Percentiles rank a stretch among this genome's conserved stretches.
Evolutionary conservation across 2,888 invertebrate genomes (phyloP).

Genomic region (Cephus sareptanus): DNA sequence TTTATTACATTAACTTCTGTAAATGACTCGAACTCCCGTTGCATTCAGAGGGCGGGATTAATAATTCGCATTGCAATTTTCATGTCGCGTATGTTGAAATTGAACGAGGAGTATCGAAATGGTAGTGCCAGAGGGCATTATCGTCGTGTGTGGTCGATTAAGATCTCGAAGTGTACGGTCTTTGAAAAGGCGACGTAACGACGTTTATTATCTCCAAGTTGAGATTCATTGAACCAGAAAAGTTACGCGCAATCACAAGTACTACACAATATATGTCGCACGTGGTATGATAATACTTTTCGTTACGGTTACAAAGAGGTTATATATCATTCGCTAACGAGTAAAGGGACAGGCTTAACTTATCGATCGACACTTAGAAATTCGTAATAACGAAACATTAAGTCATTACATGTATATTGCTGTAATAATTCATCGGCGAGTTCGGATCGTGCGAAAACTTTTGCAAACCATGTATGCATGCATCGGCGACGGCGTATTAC

Average conservation of each 20-base stretch:
- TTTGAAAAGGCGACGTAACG: neutral
- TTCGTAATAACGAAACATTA: neutral
- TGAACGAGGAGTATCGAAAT: neutral
- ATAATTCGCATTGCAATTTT: neutral
- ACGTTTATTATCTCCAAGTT: neutral
- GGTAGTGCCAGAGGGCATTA: neutral
- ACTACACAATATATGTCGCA: neutral
- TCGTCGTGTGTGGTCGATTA: slow-evolving; percentile 37
- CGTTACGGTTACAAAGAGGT: neutral
- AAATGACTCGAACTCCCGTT: neutral
- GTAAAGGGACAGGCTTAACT: neutral
- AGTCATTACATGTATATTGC: neutral
- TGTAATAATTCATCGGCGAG: neutral
- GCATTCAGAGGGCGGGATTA: neutral
- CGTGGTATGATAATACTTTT: neutral
- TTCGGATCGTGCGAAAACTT: neutral
- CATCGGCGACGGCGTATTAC: neutral
- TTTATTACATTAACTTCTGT: neutral
- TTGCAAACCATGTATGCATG: neutral
- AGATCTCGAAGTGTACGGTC: slow-evolving; percentile 23
- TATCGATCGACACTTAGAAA: neutral
- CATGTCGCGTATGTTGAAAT: neutral
- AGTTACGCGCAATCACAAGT: neutral
- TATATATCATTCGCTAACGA: neutral
- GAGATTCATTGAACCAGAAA: neutral